Evolutionary conservation across 2,113 vertebrate genomes (phyloP).

Genomic region (Verasper variegatus): DNA sequence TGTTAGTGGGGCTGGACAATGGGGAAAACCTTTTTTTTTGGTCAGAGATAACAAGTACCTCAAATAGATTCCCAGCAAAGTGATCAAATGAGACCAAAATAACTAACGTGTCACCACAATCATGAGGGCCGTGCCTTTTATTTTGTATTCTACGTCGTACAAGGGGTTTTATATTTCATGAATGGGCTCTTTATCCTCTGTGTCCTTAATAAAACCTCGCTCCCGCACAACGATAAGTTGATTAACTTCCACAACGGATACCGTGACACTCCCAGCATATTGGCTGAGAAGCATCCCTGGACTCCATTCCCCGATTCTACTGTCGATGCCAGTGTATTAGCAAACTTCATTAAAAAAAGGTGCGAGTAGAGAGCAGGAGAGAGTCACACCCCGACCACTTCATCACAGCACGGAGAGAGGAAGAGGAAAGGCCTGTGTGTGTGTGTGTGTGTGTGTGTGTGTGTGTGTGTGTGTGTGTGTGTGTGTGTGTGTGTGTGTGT

Average conservation of each 20-base stretch:
- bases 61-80: background rate
- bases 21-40: background rate
- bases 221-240: slow-evolving; percentile 51
- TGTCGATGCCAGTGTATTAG: slow-evolving; percentile 56
- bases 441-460: slow-evolving; percentile 25
- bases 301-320: slow-evolving; percentile 54
- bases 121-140: background rate
- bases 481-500: slow-evolving; percentile 27
- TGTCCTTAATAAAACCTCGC: slow-evolving; percentile 15
- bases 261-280: slow-evolving; percentile 38
- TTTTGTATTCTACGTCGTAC: background rate
- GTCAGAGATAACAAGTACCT: slow-evolving; percentile 27
- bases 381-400: slow-evolving; percentile 62
- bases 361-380: slow-evolving; percentile 41
- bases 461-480: slow-evolving; percentile 19
- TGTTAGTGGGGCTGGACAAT: slow-evolving; percentile 13
- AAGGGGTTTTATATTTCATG: background rate
- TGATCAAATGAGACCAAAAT: slow-evolving; percentile 38
- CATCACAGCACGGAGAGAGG: slow-evolving; percentile 48
- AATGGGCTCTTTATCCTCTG: background rate
- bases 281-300: slow-evolving; percentile 57
- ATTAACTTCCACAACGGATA: slow-evolving; percentile 67
- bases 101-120: slow-evolving; percentile 9
- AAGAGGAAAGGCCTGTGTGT: slow-evolving; percentile 1
- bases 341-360: slow-evolving; percentile 77